These are phyloP conservation scores for Acanthosepion esculentum DNA, from an alignment of 2,888 invertebrate species.

Conservation along the genomic window DNA sequence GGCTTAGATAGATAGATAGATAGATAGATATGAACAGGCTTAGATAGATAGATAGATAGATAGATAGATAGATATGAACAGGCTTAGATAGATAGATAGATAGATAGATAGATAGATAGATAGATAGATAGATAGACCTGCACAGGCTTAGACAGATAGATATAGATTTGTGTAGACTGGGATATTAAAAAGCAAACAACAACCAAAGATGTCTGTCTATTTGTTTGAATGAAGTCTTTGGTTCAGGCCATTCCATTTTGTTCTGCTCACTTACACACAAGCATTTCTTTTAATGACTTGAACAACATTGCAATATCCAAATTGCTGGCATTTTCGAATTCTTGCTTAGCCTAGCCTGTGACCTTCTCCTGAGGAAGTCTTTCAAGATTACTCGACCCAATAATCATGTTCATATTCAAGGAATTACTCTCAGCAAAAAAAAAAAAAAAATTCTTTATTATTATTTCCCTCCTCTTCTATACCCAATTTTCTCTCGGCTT, in stretches of 20 bases:
- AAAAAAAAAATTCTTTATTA: background rate
- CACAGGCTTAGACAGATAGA: too few relatives aligned
- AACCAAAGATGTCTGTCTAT: too few relatives aligned
- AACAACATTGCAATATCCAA: background rate
- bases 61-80: too few relatives aligned
- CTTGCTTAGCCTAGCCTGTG: background rate
- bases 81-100: too few relatives aligned
- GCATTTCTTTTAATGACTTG: background rate
- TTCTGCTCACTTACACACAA: background rate
- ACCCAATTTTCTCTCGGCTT: background rate
- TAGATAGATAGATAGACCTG: too few relatives aligned
- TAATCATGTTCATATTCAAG: background rate
- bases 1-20: too few relatives aligned
- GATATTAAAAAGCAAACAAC: too few relatives aligned
- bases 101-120: too few relatives aligned
- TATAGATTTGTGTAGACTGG: too few relatives aligned
- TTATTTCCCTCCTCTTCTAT: background rate
- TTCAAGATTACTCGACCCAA: constrained; percentile 6
- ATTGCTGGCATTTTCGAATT: background rate
- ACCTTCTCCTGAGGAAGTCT: background rate
- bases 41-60: too few relatives aligned
- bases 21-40: too few relatives aligned
- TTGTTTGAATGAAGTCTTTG: too few relatives aligned
- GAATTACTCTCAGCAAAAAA: background rate
- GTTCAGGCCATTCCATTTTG: background rate